Evolutionary conservation across 2,797 vertebrate species (phyloP), one percentile per base, ranked within the genome.

Genomic region (Botia almorhae): DNA sequence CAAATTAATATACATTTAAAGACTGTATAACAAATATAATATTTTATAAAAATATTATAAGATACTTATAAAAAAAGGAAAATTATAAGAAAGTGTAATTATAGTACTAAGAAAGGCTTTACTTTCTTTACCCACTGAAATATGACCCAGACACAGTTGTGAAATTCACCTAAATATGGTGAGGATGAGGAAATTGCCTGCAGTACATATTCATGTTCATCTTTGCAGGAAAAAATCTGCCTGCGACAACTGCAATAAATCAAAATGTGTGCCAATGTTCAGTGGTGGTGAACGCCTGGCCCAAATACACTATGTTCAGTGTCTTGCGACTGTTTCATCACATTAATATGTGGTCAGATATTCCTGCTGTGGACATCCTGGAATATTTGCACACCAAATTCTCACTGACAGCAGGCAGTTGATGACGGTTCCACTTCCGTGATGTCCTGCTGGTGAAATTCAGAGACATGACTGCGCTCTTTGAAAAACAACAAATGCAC

Each of bases 171-270:
- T 7, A 84, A 80, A 86, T 61, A 21, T 39, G 23, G 23, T 26
- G 23, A 61, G 72, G 76, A 21, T 26, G 69, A 23, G 36, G n/a
- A 72, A 77, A 75, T 17, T 68, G 50, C 46, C 67, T n/a, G 53
- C 75, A 72, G 53, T 8, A 58, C 21, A 43, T 69, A 80, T 81
- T 33, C 79, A 82, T 7, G 50, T 80, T 17, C 73, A 80, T 74
- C 76, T 73, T 76, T 43, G 19, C 55, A 17, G 21, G 80, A 69
- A 51, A 75, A 58, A 60, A 50, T 76, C 39, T 65, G 56, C 48
- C 39, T 74, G 23, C 76, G 76, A 83, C 82, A 82, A 58, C 73
- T 74, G 58, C 69, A 86, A 80, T 86, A 80, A 78, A 86, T 86
- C 73, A 79, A 81, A 78, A 67, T 56, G 65, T 48, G 74, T 51